Evolutionary conservation across 2,113 vertebrate species (phyloP).

Genomic region (Toxostoma redivivum): DNA sequence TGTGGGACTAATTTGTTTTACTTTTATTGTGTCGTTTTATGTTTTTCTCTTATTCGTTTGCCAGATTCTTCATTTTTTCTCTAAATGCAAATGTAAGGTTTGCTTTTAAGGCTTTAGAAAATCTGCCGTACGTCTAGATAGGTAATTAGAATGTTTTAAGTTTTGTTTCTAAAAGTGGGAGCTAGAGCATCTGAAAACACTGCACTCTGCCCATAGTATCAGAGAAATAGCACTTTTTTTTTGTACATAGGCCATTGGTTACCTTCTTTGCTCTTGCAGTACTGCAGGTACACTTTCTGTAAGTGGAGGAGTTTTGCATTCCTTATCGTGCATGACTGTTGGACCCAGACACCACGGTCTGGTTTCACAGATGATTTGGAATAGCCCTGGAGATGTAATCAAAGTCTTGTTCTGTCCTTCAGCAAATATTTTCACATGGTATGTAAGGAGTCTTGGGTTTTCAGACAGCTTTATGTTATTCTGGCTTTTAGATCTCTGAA

Average conservation of each 20-base stretch:
- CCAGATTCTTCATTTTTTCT: neutral
- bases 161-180: neutral
- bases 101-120: neutral
- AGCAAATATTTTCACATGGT: neutral
- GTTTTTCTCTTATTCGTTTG: neutral
- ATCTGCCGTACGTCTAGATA: neutral
- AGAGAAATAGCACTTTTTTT: neutral
- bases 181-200: neutral
- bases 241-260: neutral
- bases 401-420: neutral
- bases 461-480: neutral
- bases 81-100: neutral
- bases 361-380: neutral
- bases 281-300: neutral
- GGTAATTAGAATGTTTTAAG: neutral
- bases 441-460: neutral
- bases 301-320: neutral
- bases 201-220: neutral
- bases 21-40: neutral
- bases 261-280: neutral
- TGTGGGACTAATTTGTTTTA: neutral
- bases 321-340: fast-evolving
- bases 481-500: neutral
- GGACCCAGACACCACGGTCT: neutral
- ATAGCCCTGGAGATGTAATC: neutral